Evolutionary conservation across 2,888 invertebrate species (phyloP).

Genomic region (Chironomus tentans): DNA sequence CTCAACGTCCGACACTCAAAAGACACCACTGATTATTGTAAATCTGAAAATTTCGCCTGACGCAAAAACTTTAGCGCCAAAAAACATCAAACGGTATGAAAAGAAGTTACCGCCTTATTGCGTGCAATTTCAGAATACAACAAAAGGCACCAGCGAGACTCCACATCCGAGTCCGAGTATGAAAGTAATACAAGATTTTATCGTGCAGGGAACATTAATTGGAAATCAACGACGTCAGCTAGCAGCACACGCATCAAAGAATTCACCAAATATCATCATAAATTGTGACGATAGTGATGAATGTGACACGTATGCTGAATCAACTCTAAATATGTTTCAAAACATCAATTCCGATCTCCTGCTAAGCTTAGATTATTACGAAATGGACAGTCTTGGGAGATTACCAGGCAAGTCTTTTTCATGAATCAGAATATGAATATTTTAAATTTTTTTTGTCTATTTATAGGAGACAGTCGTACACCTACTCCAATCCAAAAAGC

Average conservation of each 20-base stretch:
- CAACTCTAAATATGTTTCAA: slow-evolving; percentile 13
- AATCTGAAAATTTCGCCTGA: slow-evolving; percentile 19
- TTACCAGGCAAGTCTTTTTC: neutral
- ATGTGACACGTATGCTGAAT: slow-evolving; percentile 6
- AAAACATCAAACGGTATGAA: neutral
- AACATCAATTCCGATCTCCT: slow-evolving; percentile 26
- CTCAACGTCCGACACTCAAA: neutral
- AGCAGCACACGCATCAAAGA: neutral
- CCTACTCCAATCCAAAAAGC: slow-evolving; percentile 6
- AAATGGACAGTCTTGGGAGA: slow-evolving; percentile 26
- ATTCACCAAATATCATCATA: slow-evolving; percentile 13
- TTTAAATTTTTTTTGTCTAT: neutral
- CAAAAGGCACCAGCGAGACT: neutral
- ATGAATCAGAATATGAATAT: too few species aligned
- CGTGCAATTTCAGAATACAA: slow-evolving; percentile 21
- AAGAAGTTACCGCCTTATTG: slow-evolving; percentile 25
- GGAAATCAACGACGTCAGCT: neutral
- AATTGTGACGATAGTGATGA: slow-evolving; percentile 19
- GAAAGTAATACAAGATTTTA: slow-evolving; percentile 19
- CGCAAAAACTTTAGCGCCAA: slow-evolving; percentile 19
- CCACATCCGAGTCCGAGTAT: neutral
- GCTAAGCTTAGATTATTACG: slow-evolving; percentile 18
- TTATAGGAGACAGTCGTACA: neutral
- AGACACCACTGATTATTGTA: slow-evolving; percentile 19
- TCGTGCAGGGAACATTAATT: slow-evolving; percentile 22